These are phyloP conservation scores for Mystacides longicornis DNA, from an alignment of 2,888 invertebrate species.

Conservation along the genomic window DNA sequence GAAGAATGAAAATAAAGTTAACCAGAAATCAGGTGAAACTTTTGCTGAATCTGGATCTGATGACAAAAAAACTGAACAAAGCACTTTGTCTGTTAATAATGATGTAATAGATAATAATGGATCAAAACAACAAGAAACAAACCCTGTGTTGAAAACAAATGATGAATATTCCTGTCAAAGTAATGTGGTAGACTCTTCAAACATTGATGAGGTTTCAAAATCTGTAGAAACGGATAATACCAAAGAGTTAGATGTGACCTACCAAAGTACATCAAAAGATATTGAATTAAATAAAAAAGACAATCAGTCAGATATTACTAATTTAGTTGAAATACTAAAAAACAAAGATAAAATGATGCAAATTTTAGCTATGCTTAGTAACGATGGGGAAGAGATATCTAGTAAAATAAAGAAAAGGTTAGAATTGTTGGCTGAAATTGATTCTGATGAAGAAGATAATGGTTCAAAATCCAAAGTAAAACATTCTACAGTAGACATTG, in stretches of 20 bases:
- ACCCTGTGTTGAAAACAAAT: too few relatives aligned
- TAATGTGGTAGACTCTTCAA: background rate
- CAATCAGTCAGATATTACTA: constrained; percentile 28
- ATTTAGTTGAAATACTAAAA: constrained; percentile 36
- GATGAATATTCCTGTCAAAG: background rate
- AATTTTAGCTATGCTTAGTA: constrained; percentile 39
- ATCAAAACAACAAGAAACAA: too few relatives aligned
- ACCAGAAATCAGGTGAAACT: too few relatives aligned
- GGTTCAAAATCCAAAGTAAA: too few relatives aligned
- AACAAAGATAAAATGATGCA: constrained; percentile 47
- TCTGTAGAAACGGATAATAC: background rate
- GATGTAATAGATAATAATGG: too few relatives aligned
- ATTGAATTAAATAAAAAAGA: background rate
- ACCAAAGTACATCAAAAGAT: background rate
- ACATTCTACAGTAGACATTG: too few relatives aligned
- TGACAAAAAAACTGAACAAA: too few relatives aligned
- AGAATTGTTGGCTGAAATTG: constrained; percentile 49
- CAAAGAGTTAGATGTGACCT: background rate
- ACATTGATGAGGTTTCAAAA: background rate
- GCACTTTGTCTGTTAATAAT: too few relatives aligned
- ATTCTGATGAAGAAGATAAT: constrained; percentile 36
- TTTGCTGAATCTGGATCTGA: too few relatives aligned
- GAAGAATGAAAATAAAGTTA: too few relatives aligned
- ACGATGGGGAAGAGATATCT: constrained; percentile 35
- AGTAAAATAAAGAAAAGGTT: constrained; percentile 52